Percentiles rank a stretch among this genome's conserved stretches.
phyloP scores from a whole-genome alignment of 2,797 vertebrate species.

The Toxotes lorentzi region DNA sequence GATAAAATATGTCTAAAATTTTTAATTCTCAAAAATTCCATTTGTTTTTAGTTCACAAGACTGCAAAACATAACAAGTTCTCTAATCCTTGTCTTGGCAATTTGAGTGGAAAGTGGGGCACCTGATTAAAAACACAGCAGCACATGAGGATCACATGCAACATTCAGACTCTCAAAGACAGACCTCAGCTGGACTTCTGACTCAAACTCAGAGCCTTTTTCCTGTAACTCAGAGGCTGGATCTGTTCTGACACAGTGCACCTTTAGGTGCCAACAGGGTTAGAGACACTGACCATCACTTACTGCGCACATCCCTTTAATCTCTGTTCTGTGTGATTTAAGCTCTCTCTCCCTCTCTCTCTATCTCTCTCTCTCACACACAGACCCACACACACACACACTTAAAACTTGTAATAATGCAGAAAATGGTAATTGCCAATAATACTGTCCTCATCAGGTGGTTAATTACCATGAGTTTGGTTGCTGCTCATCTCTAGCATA shows the following conservation, averaged over 20 bases:
- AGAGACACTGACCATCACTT: constrained; percentile 19
- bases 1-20: too few relatives aligned
- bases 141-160: constrained; percentile 7
- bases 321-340: background rate
- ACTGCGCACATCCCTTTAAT: constrained; percentile 14
- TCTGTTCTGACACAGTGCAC: background rate
- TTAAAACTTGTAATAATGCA: constrained; percentile 74
- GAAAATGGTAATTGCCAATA: constrained; percentile 83
- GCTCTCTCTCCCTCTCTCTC: background rate
- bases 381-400: constrained; percentile 26
- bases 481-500: constrained; percentile 71
- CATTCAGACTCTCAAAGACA: background rate
- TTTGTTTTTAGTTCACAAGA: too few relatives aligned
- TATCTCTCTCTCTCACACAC: constrained; percentile 17
- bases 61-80: too few relatives aligned
- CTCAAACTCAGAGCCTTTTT: background rate
- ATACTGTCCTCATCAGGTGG: constrained; percentile 82
- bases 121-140: background rate
- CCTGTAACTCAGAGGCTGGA: background rate
- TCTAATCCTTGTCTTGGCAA: background rate
- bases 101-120: background rate
- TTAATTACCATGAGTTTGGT: constrained; percentile 83
- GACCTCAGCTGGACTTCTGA: background rate
- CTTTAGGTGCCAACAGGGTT: background rate
- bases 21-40: too few relatives aligned